Evolutionary conservation across 2,113 vertebrate species (phyloP), one percentile per base, ranked within the genome.

Genomic region (Strix aluco): DNA sequence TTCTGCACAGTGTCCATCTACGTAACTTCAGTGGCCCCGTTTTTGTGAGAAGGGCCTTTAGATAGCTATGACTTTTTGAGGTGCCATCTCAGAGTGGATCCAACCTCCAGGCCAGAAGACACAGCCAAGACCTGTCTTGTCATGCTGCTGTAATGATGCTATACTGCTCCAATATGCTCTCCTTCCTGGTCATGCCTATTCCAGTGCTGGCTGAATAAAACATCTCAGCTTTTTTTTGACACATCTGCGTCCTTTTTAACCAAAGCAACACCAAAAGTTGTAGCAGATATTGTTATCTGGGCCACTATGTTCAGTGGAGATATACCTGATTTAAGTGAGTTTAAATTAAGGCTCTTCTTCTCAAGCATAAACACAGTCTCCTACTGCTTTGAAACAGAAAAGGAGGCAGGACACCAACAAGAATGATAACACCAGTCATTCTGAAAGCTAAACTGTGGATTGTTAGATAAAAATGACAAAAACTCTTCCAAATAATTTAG

Each of bases 21-120:
- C 21, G 34, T 38, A 54, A 32, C 36, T 38, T 57, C 25, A 10
- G 1, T 67, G 15, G 12, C 14, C 16, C 19, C 57, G 15, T 0
- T 36, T 62, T 63, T 46, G 15, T 1, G 9, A 18, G 40, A 62
- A 89, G 16, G 2, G 18, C 9, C 4, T 67, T 72, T 46, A 58
- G 23, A n/a, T 5, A 27, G 40, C 32, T 57, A 15, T 47, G 40
- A 74, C 15, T 81, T 84, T 55, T 8, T 66, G 40, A 55, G 21
- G 26, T 52, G 22, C 16, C 16, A 11, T 4, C 6, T 84, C 47
- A 72, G 42, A 58, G 36, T 16, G 38, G 21, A 55, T 30, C 30
- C 62, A 83, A 20, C 9, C 30, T 52, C 36, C n/a, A 75, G 25
- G 10, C 20, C 25, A 66, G 30, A 42, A 66, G 51, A 44, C 10